phyloP scores from a whole-genome alignment of 2,888 invertebrate genomes.

The Eugnorisma glareosa region DNA sequence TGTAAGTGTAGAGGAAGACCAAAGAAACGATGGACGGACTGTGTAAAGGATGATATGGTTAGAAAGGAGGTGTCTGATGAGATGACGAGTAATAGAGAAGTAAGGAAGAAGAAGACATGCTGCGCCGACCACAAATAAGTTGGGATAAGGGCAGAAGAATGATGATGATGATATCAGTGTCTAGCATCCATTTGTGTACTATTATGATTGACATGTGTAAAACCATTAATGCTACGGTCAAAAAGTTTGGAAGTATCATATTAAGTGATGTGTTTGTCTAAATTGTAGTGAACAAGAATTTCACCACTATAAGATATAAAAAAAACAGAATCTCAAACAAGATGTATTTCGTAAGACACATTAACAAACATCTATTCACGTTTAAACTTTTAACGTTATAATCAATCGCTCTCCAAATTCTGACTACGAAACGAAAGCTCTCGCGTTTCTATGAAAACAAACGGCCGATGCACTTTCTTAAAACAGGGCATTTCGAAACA shows the following conservation, averaged over 20 bases:
- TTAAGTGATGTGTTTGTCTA: not conserved
- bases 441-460: slow-evolving; percentile 65
- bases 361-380: slow-evolving; percentile 23
- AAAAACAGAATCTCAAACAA: not conserved
- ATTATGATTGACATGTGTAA: not conserved
- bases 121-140: not conserved
- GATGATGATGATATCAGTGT: not conserved
- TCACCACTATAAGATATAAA: not conserved
- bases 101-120: not conserved
- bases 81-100: not conserved
- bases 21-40: not conserved
- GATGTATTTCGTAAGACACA: not conserved
- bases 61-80: not conserved
- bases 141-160: not conserved
- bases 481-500: slow-evolving; percentile 68
- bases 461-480: slow-evolving; percentile 62
- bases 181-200: not conserved
- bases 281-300: not conserved
- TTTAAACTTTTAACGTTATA: slow-evolving; percentile 29
- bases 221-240: not conserved
- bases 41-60: not conserved
- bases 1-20: not conserved
- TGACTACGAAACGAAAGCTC: slow-evolving; percentile 48
- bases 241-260: not conserved
- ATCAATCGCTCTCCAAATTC: slow-evolving; percentile 40